Conservation (phyloP, 2,888 invertebrate species). For the Plagodis pulveraria region DNA sequence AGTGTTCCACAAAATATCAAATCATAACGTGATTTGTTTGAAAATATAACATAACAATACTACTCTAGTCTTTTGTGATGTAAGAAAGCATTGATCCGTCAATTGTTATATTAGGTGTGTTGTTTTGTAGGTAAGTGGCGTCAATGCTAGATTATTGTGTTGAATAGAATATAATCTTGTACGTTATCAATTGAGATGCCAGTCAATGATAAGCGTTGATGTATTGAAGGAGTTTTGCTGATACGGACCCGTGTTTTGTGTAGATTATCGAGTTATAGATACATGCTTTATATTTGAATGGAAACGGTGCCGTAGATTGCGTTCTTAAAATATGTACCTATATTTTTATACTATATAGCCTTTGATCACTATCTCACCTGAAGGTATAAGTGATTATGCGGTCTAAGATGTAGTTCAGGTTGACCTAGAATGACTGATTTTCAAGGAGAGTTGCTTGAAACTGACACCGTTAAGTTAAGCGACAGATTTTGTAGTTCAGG, state of each 20-base stretch:
- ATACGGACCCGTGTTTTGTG: conserved; percentile 40
- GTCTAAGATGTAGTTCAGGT: too few species aligned
- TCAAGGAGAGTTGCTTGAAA: too few species aligned
- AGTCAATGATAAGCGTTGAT: conserved; percentile 58
- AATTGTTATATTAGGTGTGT: conserved; percentile 4
- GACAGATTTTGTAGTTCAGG: too few species aligned
- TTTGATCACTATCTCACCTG: too few species aligned
- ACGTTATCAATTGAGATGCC: conserved; percentile 51
- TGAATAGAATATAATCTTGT: conserved; percentile 34
- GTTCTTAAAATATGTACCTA: too few species aligned
- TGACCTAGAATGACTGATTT: too few species aligned
- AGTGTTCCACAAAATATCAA: not conserved
- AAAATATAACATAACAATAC: not conserved
- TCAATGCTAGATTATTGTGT: conserved; percentile 32
- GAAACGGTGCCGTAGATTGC: not conserved
- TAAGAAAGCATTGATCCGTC: not conserved
- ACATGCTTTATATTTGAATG: conserved; percentile 9
- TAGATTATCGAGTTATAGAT: conserved; percentile 40
- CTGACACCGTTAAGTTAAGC: too few species aligned
- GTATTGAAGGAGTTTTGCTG: conserved; percentile 53
- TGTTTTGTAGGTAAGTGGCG: conserved; percentile 26
- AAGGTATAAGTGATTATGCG: too few species aligned
- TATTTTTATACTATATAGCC: too few species aligned
- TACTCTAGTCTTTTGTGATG: not conserved
- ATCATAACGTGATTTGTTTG: not conserved